Evolutionary conservation across 1,140 invertebrate genomes (phyloP).

Genomic region (Drosophila lowei): DNA sequence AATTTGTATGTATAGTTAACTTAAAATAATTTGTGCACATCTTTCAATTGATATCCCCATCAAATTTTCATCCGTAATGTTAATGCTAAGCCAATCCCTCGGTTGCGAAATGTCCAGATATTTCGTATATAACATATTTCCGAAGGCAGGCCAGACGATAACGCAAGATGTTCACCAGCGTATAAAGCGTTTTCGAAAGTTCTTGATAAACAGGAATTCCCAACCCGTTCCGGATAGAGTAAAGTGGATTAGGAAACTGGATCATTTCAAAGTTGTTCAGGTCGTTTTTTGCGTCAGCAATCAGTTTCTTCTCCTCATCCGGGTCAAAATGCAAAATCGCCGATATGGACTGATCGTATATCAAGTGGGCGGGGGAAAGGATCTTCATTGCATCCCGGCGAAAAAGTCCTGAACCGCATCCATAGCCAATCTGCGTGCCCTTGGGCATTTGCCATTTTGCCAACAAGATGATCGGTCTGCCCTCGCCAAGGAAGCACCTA

Average conservation of each 20-base stretch:
- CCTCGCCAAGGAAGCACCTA: slow-evolving; percentile 39
- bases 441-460: slow-evolving; percentile 1
- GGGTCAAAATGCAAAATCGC: slow-evolving; percentile 44
- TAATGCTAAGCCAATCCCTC: too few species aligned
- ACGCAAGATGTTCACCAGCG: too few species aligned
- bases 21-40: too few species aligned
- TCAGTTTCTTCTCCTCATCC: slow-evolving; percentile 38
- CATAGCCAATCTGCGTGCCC: slow-evolving; percentile 1
- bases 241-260: slow-evolving; percentile 39
- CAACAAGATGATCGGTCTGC: neutral
- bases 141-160: too few species aligned
- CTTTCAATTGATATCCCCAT: neutral
- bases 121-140: too few species aligned
- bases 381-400: slow-evolving; percentile 40
- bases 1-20: too few species aligned
- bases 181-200: neutral
- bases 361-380: slow-evolving; percentile 42
- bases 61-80: slow-evolving; percentile 1
- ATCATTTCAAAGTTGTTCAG: slow-evolving; percentile 30
- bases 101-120: too few species aligned
- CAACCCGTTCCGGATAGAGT: slow-evolving; percentile 38
- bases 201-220: neutral
- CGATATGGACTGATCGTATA: slow-evolving; percentile 16
- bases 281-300: slow-evolving; percentile 30
- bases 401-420: slow-evolving; percentile 47